These are phyloP conservation scores for Proterorhinus semilunaris DNA, from an alignment of 2,113 vertebrate species.

Conservation along the genomic window DNA sequence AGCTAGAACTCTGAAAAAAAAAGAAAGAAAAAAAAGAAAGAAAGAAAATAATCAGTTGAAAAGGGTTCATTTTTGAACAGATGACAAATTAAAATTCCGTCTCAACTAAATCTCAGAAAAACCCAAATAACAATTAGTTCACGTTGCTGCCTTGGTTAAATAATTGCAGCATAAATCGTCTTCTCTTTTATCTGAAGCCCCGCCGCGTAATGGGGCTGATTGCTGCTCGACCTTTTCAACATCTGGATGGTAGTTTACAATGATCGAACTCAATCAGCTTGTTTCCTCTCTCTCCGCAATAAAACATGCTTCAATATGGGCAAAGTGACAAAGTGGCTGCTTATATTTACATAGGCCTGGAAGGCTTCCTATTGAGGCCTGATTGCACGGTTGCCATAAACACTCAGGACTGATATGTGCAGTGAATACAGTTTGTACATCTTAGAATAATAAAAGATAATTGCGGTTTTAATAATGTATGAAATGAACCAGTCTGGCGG, in stretches of 20 bases:
- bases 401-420: not conserved
- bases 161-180: no score
- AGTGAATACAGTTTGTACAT: not conserved
- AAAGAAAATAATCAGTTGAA: no score
- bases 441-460: not conserved
- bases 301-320: not conserved
- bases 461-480: not conserved
- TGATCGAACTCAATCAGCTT: not conserved
- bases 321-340: slow-evolving; percentile 1
- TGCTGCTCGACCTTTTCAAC: slow-evolving; percentile 2
- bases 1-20: no score
- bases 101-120: not conserved
- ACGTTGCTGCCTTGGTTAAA: not conserved
- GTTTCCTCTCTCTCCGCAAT: not conserved
- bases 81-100: no score
- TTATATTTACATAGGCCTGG: not conserved
- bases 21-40: no score
- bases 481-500: not conserved
- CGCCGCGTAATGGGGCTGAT: not conserved
- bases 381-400: not conserved
- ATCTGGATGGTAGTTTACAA: not conserved
- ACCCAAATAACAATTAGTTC: not conserved
- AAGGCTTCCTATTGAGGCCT: not conserved
- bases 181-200: not conserved
- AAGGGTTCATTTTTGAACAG: no score